phyloP scores from a whole-genome alignment of 2,113 vertebrate genomes.

The Crotalus horridus region DNA sequence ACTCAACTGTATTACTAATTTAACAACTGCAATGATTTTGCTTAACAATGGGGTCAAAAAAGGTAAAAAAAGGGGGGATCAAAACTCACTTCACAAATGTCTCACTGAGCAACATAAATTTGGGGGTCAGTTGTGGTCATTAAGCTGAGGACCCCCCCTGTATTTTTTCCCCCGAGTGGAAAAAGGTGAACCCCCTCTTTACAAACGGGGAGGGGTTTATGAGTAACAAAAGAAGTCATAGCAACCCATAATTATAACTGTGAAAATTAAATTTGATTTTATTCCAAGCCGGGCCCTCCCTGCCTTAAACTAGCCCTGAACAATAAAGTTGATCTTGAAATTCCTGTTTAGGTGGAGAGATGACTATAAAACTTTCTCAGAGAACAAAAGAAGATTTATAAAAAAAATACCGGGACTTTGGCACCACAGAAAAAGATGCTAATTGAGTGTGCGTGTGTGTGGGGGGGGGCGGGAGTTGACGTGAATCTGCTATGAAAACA shows the following conservation, averaged over 20 bases:
- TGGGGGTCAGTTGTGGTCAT: not conserved
- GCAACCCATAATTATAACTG: not conserved
- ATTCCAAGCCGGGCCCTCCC: not conserved
- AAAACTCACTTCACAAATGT: not conserved
- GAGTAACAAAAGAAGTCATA: not conserved
- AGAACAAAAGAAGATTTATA: not conserved
- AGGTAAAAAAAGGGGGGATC: not conserved
- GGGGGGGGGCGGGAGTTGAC: not conserved
- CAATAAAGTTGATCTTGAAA: slow-evolving; percentile 22
- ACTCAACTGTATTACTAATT: too few relatives aligned
- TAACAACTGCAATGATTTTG: not conserved
- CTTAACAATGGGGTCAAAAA: not conserved
- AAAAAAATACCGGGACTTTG: not conserved
- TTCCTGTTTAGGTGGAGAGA: slow-evolving; percentile 36
- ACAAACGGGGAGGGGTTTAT: not conserved
- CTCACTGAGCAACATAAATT: not conserved
- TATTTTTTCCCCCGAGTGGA: not conserved
- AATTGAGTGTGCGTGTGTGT: not conserved
- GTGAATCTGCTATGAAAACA: slow-evolving; percentile 17
- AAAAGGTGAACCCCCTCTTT: not conserved
- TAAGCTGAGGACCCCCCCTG: not conserved
- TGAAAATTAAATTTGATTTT: not conserved
- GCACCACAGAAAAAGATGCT: not conserved
- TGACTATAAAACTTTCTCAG: not conserved
- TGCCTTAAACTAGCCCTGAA: slow-evolving; percentile 16